These are phyloP conservation scores for Leuciscus idus DNA, from an alignment of 2,113 vertebrate genomes.

Conservation along the genomic window DNA sequence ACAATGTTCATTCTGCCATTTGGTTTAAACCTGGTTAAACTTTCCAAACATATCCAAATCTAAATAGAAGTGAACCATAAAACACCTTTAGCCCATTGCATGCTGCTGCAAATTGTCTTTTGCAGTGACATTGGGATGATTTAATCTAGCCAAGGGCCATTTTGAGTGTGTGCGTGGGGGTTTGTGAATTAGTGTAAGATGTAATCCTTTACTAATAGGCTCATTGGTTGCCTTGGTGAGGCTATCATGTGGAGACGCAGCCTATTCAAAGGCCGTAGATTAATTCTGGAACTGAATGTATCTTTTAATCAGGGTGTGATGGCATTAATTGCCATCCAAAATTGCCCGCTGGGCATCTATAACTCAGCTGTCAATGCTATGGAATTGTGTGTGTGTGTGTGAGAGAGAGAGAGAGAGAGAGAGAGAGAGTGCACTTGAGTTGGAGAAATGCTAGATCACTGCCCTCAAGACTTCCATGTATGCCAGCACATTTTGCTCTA, in stretches of 20 bases:
- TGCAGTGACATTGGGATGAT: slow-evolving; percentile 74
- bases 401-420: not conserved
- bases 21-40: slow-evolving; percentile 3
- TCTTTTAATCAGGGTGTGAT: slow-evolving; percentile 20
- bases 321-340: slow-evolving; percentile 11
- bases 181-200: slow-evolving; percentile 68
- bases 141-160: slow-evolving; percentile 73
- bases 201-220: slow-evolving; percentile 78
- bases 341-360: not conserved
- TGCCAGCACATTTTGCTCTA: slow-evolving; percentile 19
- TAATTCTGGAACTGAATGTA: slow-evolving; percentile 52
- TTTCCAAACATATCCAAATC: not conserved
- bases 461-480: slow-evolving; percentile 2
- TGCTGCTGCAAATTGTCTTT: slow-evolving; percentile 44
- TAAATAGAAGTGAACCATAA: slow-evolving; percentile 47
- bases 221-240: slow-evolving; percentile 65
- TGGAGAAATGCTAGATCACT: slow-evolving; percentile 13
- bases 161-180: slow-evolving; percentile 59
- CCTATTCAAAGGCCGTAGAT: slow-evolving; percentile 49
- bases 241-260: slow-evolving; percentile 46
- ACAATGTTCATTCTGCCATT: not conserved
- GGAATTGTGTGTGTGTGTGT: not conserved
- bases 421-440: not conserved
- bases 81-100: slow-evolving; percentile 61
- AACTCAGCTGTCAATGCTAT: slow-evolving; percentile 23